phyloP scores from a whole-genome alignment of 2,113 vertebrate species.

The Zingel zingel region DNA sequence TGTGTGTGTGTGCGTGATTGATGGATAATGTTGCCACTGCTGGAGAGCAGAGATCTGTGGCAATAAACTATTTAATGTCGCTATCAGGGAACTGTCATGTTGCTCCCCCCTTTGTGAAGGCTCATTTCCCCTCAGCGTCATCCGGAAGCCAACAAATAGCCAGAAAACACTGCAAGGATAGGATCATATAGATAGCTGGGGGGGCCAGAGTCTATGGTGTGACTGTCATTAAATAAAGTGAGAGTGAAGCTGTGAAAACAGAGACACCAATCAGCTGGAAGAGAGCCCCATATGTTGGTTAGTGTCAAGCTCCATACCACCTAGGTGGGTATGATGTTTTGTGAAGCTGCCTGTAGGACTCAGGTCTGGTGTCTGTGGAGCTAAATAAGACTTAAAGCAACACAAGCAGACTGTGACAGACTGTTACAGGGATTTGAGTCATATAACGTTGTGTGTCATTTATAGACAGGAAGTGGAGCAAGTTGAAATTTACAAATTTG shows the following conservation, averaged over 20 bases:
- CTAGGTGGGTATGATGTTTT: background rate
- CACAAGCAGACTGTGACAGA: background rate
- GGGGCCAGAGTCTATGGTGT: background rate
- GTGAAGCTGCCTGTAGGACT: background rate
- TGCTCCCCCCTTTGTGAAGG: slow-evolving; percentile 6
- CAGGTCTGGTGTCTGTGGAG: background rate
- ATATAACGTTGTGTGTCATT: background rate
- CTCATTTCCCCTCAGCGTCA: slow-evolving; percentile 17
- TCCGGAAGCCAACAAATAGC: background rate
- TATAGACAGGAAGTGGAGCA: background rate
- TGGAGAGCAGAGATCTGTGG: slow-evolving; percentile 10
- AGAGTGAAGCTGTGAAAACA: slow-evolving; percentile 5
- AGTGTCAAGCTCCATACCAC: background rate
- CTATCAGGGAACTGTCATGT: slow-evolving; percentile 40
- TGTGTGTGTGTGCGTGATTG: slow-evolving; percentile 8
- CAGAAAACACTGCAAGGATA: background rate
- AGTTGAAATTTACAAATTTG: background rate
- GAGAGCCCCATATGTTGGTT: background rate
- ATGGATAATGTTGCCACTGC: slow-evolving; percentile 10
- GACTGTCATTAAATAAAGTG: slow-evolving; percentile 15
- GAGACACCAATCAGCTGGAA: background rate
- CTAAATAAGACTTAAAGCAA: background rate
- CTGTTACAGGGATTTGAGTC: too few species aligned
- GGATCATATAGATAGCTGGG: background rate
- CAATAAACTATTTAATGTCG: slow-evolving; percentile 20